phyloP scores from a whole-genome alignment of 2,797 vertebrate genomes.

The Lycodopsis pacificus region DNA sequence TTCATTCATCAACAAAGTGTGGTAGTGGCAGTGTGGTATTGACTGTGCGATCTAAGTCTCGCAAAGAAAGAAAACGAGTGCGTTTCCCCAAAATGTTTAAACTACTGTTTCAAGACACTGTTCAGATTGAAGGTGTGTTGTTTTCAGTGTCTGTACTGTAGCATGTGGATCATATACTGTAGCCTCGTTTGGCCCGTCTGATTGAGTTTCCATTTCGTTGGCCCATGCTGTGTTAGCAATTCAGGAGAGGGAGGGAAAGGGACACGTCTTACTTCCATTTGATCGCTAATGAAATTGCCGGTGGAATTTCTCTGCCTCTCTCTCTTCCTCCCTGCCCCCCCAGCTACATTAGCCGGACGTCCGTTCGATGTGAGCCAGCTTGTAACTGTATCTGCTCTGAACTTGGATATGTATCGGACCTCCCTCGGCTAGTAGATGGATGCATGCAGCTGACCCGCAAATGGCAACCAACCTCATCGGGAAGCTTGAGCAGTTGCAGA shows the following conservation, averaged over 20 bases:
- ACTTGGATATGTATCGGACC: constrained; percentile 53
- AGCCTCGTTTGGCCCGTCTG: constrained; percentile 28
- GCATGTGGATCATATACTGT: not conserved
- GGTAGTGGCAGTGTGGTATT: too few species aligned
- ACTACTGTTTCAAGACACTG: not conserved
- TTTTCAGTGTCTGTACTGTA: not conserved
- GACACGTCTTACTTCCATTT: constrained; percentile 62
- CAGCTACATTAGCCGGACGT: constrained; percentile 66
- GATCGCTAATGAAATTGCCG: constrained; percentile 82
- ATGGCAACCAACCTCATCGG: not conserved
- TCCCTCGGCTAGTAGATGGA: constrained; percentile 48
- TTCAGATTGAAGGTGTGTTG: not conserved
- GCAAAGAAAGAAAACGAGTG: not conserved
- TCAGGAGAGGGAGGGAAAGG: constrained; percentile 40
- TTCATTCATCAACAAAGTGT: too few species aligned
- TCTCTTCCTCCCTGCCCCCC: constrained; percentile 24
- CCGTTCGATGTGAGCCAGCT: constrained; percentile 65
- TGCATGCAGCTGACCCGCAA: constrained; percentile 17
- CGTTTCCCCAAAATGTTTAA: not conserved
- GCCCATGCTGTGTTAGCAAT: constrained; percentile 48
- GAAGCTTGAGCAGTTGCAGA: not conserved
- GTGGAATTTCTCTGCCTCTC: constrained; percentile 69
- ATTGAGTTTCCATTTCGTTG: constrained; percentile 71
- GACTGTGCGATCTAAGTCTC: not conserved
- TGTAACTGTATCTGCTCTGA: constrained; percentile 79